Evolutionary conservation across 2,113 vertebrate genomes (phyloP), one percentile per base, ranked within the genome.

Genomic region (Aphyosemion australe): DNA sequence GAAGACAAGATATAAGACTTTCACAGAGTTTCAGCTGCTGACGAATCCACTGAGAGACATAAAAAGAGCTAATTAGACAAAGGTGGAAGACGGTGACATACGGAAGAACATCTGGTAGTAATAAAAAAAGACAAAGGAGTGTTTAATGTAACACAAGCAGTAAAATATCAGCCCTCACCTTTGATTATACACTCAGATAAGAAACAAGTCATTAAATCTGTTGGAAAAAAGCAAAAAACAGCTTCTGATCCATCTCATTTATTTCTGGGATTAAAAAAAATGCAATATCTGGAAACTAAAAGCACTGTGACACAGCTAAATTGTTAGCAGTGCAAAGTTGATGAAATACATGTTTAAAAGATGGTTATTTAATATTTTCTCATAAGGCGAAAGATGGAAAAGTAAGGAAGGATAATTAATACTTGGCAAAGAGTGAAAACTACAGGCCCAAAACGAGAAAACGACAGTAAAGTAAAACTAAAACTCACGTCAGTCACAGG

Each of bases 61-160:
- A 39, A 31, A 26, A 62, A 65, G 19, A 72, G 45, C 62, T 66
- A 60, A 80, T 66, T 75, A 67, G 49, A 63, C 46, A 63, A 70
- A 74, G 71, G 61, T 82, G 68, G 52, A 58, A 69, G 53, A 70
- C 55, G 45, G 18, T 5, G 39, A 12, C 43, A 68, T 70, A 65
- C 68, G 58, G 65, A 55, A 72, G 71, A 61, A 80, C 71, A 78
- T 72, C 61, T 83, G 70, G 52, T 65, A 41, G 8, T 31, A 53
- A 74, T 55, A 47, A 18, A 45, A 19, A 65, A 32, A 67, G 9
- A 68, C 31, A 32, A 12, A 8, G 11, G 13, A 46, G 41, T 32
- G 31, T n/a, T 18, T 15, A 70, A 31, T 34, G 50, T 19, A 2
- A n/a, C 16, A n/a, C 45, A 47, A 14, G 45, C 45, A 47, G 6